A percentile compares a stretch with the other conserved stretches of the same genome.
phyloP scores from a whole-genome alignment of 2,797 vertebrate species.

The Tenualosa ilisha region DNA sequence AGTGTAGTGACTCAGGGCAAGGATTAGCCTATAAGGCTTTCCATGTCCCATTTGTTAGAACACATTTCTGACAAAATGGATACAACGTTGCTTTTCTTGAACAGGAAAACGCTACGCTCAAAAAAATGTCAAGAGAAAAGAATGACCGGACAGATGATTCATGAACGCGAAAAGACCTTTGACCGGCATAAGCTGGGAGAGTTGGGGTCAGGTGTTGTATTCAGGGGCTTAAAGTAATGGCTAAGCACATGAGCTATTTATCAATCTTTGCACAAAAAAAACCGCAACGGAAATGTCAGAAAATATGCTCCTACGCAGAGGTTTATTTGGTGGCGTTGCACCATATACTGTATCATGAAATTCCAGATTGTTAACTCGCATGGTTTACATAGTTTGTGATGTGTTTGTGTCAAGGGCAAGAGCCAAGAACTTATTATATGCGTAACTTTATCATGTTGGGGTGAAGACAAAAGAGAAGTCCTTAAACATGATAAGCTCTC shows the following conservation, averaged over 20 bases:
- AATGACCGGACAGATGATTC: constrained; percentile 3
- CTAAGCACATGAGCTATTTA: constrained; percentile 6
- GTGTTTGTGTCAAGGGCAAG: not conserved
- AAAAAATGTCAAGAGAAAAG: not conserved
- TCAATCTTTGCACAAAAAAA: not conserved
- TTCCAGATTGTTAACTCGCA: too few relatives aligned
- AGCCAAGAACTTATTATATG: not conserved
- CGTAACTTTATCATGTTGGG: not conserved
- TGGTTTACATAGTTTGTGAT: not conserved
- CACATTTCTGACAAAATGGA: not conserved
- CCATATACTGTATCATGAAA: not conserved
- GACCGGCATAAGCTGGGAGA: not conserved
- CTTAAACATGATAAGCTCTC: not conserved
- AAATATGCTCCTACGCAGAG: not conserved
- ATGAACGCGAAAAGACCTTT: not conserved
- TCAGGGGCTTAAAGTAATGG: constrained; percentile 10
- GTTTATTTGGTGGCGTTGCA: not conserved
- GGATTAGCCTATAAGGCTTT: not conserved
- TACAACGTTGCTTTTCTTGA: not conserved
- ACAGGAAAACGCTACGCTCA: not conserved
- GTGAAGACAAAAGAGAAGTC: not conserved
- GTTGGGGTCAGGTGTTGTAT: constrained; percentile 6
- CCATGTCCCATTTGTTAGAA: not conserved
- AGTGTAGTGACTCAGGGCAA: not conserved
- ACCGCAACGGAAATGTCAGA: not conserved